Evolutionary conservation across 2,797 vertebrate species (phyloP).

Genomic region (Xenops minutus): DNA sequence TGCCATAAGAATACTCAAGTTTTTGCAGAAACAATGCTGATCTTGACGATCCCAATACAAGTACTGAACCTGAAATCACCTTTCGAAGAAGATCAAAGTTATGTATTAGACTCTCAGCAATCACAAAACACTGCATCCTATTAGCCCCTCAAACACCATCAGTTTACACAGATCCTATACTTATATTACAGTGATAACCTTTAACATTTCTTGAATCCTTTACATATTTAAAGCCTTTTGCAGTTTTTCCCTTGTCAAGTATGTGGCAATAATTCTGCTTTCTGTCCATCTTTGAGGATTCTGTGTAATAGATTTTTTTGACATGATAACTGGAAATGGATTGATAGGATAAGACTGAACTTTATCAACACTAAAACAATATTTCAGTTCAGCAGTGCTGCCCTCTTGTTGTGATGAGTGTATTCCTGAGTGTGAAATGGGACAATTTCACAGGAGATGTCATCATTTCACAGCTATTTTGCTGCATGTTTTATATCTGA

Average conservation of each 20-base stretch:
- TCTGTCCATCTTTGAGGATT: not conserved
- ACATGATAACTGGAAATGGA: not conserved
- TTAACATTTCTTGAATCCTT: not conserved
- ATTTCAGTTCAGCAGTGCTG: not conserved
- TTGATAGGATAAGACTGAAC: not conserved
- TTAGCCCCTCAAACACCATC: not conserved
- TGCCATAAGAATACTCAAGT: not conserved
- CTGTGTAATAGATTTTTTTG: not conserved
- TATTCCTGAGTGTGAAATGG: not conserved
- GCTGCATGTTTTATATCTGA: not conserved
- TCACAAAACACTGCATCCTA: not conserved
- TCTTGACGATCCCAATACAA: not conserved
- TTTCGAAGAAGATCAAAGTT: not conserved
- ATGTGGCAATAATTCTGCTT: not conserved
- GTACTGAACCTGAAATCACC: not conserved
- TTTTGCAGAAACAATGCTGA: not conserved
- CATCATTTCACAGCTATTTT: not conserved
- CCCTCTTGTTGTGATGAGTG: not conserved
- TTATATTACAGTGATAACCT: not conserved
- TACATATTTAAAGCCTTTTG: not conserved
- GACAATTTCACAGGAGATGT: not conserved
- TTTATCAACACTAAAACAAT: not conserved
- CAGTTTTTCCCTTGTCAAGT: not conserved
- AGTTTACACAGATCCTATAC: not conserved
- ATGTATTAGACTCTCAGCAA: not conserved